A percentile compares a stretch with the other conserved stretches of the same genome.
Conservation (phyloP, 2,113 vertebrate genomes). For the Lipophrys pholis region DNA sequence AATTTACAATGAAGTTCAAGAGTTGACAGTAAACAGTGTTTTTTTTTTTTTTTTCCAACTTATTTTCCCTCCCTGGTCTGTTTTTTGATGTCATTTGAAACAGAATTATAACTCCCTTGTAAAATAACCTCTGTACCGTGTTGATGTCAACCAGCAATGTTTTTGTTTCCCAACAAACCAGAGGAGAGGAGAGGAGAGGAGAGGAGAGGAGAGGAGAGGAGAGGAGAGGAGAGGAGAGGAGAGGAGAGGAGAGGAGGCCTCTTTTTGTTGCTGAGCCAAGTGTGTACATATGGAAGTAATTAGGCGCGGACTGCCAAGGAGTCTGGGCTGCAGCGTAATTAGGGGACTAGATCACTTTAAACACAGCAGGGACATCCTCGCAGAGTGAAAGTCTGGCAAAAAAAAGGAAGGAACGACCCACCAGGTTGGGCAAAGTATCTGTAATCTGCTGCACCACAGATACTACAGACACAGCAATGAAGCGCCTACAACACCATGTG, state of each 20-base stretch:
- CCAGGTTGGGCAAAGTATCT: background rate
- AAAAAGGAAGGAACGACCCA: slow-evolving; percentile 41
- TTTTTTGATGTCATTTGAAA: background rate
- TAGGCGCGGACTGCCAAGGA: slow-evolving; percentile 64
- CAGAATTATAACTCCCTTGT: slow-evolving; percentile 6
- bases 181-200: background rate
- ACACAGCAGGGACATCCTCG: slow-evolving; percentile 73
- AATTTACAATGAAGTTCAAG: background rate
- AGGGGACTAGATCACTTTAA: slow-evolving; percentile 75
- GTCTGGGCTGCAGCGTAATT: slow-evolving; percentile 71
- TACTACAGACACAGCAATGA: slow-evolving; percentile 27
- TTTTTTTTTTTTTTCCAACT: background rate
- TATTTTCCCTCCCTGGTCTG: background rate
- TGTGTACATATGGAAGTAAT: slow-evolving; percentile 74
- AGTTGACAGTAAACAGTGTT: background rate
- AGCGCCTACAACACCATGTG: slow-evolving; percentile 27
- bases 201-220: slow-evolving; percentile 15
- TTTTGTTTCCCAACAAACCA: background rate
- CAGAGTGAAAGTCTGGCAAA: slow-evolving; percentile 57
- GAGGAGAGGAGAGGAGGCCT: slow-evolving; percentile 36
- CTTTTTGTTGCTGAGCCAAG: slow-evolving; percentile 50
- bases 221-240: background rate
- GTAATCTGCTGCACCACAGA: slow-evolving; percentile 22
- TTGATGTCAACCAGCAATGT: background rate
- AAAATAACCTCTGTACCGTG: slow-evolving; percentile 1